Percentiles rank a stretch among this genome's conserved stretches.
These are phyloP conservation scores for Enteromius treurensis DNA, from an alignment of 2,797 vertebrate genomes.

Conservation along the genomic window DNA sequence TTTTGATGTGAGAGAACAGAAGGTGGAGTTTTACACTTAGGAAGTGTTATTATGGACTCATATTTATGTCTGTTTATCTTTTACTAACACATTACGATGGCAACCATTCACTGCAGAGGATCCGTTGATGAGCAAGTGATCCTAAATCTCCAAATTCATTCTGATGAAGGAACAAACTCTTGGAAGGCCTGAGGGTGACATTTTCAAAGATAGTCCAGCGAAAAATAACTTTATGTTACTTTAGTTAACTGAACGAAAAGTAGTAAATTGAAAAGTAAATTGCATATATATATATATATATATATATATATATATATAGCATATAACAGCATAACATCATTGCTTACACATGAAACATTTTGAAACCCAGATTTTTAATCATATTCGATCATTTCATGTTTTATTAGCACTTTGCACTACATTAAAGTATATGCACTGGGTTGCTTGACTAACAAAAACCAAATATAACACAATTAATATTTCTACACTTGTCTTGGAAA, in stretches of 20 bases:
- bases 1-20: neutral
- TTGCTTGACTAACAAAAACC: neutral
- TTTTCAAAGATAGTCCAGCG: neutral
- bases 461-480: neutral
- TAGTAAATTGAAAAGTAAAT: no score
- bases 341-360: neutral
- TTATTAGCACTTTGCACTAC: neutral
- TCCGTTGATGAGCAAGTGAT: neutral
- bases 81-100: neutral
- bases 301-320: no score
- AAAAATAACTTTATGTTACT: neutral
- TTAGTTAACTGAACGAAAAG: no score
- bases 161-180: neutral
- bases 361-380: neutral
- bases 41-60: neutral
- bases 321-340: neutral
- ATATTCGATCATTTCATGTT: neutral
- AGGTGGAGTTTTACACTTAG: no score
- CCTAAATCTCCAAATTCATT: neutral
- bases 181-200: neutral
- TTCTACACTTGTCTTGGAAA: neutral
- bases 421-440: neutral
- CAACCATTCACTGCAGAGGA: neutral
- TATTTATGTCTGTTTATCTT: neutral
- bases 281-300: no score